These are phyloP conservation scores for Drosophila lini DNA, from an alignment of 1,140 invertebrate genomes.

Conservation along the genomic window DNA sequence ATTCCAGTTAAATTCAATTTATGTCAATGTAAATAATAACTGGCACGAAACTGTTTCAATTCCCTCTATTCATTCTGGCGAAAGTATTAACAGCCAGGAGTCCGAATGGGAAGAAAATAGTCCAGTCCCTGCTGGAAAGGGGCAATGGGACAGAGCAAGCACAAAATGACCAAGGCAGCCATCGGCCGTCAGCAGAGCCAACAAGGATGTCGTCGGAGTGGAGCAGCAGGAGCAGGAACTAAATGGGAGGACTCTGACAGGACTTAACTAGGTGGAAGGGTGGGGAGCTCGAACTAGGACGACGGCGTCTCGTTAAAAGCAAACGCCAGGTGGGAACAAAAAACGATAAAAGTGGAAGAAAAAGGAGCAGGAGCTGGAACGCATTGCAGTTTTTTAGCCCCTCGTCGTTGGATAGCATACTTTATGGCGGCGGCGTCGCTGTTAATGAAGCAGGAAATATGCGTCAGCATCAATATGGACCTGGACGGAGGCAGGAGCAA, in stretches of 20 bases:
- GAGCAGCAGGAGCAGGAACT: slow-evolving; percentile 22
- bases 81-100: slow-evolving; percentile 19
- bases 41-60: slow-evolving; percentile 10
- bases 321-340: slow-evolving; percentile 47
- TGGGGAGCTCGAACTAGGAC: slow-evolving; percentile 1
- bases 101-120: slow-evolving; percentile 2
- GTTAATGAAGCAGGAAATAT: slow-evolving; percentile 80
- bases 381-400: slow-evolving; percentile 51
- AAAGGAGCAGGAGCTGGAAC: slow-evolving; percentile 30
- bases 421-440: slow-evolving; percentile 60
- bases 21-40: slow-evolving; percentile 17
- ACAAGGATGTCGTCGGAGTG: slow-evolving; percentile 1
- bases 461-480: slow-evolving; percentile 74
- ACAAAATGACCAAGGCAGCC: slow-evolving; percentile 36
- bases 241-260: slow-evolving; percentile 29
- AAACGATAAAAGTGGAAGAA: slow-evolving; percentile 16
- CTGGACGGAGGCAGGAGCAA: too few relatives aligned
- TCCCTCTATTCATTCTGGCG: slow-evolving; percentile 1
- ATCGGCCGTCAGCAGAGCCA: slow-evolving; percentile 25
- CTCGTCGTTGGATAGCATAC: slow-evolving; percentile 59
- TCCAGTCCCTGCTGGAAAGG: neutral
- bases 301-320: slow-evolving; percentile 68
- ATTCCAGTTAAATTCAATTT: slow-evolving; percentile 5
- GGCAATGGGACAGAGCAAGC: slow-evolving; percentile 25
- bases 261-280: slow-evolving; percentile 34